Evolutionary conservation across 2,888 invertebrate species (phyloP).

Genomic region (Noctua janthe): DNA sequence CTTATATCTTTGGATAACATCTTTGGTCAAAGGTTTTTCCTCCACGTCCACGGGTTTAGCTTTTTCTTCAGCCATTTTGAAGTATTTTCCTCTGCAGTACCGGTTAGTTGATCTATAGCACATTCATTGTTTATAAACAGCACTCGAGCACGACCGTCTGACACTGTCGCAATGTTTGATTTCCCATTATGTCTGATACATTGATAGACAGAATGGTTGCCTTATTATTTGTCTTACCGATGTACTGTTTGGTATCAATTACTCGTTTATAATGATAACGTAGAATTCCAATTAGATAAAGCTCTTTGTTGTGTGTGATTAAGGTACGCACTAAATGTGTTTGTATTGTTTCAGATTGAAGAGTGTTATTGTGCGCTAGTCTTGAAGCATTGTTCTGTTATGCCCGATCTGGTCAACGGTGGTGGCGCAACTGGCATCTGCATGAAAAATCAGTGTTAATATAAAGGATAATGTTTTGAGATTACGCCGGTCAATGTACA

Average conservation of each 20-base stretch:
- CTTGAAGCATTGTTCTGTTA: conserved; percentile 30
- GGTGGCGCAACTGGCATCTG: conserved; percentile 64
- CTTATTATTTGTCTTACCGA: conserved; percentile 83
- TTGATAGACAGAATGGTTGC: conserved; percentile 75
- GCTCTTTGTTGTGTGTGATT: conserved; percentile 65
- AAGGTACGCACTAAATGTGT: conserved; percentile 29
- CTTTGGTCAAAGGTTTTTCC: conserved; percentile 83
- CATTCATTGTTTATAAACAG: conserved; percentile 78
- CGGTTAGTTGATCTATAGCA: conserved; percentile 61
- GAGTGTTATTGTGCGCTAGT: conserved; percentile 14
- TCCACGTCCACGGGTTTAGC: conserved; percentile 76
- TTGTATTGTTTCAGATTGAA: conserved; percentile 22
- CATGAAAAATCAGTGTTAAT: conserved; percentile 61
- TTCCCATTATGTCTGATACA: conserved; percentile 78
- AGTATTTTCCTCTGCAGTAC: conserved; percentile 48
- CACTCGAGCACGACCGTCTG: conserved; percentile 70
- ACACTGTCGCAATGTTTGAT: conserved; percentile 76
- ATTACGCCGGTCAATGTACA: conserved; percentile 31
- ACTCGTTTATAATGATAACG: conserved; percentile 82
- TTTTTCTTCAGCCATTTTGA: conserved; percentile 81
- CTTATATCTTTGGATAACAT: conserved; percentile 72
- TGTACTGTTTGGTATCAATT: conserved; percentile 87
- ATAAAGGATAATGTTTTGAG: conserved; percentile 57
- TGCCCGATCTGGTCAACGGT: conserved; percentile 50
- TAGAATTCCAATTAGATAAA: conserved; percentile 72